phyloP scores from a whole-genome alignment of 2,113 vertebrate species.

The Corythaeola cristata region DNA sequence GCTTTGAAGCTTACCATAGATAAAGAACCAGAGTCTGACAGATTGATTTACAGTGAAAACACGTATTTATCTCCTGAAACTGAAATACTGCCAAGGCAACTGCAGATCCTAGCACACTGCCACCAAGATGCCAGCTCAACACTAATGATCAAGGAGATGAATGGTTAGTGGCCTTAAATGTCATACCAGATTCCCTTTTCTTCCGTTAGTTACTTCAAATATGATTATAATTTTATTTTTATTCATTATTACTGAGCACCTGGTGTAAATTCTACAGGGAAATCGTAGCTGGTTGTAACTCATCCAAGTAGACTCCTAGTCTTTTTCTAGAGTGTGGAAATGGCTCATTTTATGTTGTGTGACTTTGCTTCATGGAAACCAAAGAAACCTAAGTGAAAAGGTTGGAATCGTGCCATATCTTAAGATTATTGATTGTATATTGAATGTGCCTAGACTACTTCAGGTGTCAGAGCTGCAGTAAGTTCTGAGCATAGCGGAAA shows the following conservation, averaged over 20 bases:
- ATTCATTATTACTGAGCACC: not conserved
- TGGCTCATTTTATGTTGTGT: conserved; percentile 31
- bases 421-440: not conserved
- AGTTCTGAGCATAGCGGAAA: conserved; percentile 7
- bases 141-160: not conserved
- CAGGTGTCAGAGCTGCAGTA: not conserved
- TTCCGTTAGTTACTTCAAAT: not conserved
- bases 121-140: not conserved
- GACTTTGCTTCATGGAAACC: not conserved
- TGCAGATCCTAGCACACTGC: not conserved
- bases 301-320: conserved; percentile 33
- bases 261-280: conserved; percentile 22
- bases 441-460: not conserved
- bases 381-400: conserved; percentile 31
- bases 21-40: not conserved
- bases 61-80: not conserved
- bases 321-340: conserved; percentile 20
- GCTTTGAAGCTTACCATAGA: not conserved
- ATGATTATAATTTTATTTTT: not conserved
- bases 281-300: conserved; percentile 6
- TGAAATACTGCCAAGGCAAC: not conserved
- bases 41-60: not conserved
- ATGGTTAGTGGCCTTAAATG: not conserved
- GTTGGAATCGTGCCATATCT: not conserved
- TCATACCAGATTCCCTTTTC: not conserved